Conservation (phyloP, 2,113 vertebrate species). For the Prionailurus bengalensis region DNA sequence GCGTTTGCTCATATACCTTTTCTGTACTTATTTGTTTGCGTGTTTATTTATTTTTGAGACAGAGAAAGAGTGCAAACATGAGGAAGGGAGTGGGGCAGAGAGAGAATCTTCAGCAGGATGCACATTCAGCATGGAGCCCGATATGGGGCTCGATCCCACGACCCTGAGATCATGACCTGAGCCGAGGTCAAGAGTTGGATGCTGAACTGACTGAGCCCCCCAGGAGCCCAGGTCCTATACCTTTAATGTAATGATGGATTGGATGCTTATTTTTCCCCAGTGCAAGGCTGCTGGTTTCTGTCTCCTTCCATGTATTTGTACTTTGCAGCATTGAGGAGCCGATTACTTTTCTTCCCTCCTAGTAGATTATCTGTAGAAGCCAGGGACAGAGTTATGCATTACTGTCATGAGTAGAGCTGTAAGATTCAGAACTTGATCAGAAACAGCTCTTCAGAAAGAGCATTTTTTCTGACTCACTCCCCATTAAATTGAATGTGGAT, state of each 20-base stretch:
- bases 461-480: neutral
- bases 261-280: neutral
- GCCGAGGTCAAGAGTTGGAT: too few species aligned
- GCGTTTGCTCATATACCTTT: neutral
- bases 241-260: too few species aligned
- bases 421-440: neutral
- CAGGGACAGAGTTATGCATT: neutral
- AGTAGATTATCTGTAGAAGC: neutral
- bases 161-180: too few species aligned
- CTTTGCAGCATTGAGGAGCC: rapidly evolving
- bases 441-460: neutral
- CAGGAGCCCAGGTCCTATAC: too few species aligned
- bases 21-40: too few species aligned
- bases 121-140: too few species aligned
- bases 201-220: too few species aligned
- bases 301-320: neutral
- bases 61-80: too few species aligned
- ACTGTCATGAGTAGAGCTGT: neutral
- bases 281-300: neutral
- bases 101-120: too few species aligned
- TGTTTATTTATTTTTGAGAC: too few species aligned
- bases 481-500: neutral
- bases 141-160: too few species aligned
- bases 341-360: neutral
- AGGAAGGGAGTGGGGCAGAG: too few species aligned